Base-by-base conservation (phyloP, 2,888 invertebrate genomes). In the Orthosia gracilis region DNA sequence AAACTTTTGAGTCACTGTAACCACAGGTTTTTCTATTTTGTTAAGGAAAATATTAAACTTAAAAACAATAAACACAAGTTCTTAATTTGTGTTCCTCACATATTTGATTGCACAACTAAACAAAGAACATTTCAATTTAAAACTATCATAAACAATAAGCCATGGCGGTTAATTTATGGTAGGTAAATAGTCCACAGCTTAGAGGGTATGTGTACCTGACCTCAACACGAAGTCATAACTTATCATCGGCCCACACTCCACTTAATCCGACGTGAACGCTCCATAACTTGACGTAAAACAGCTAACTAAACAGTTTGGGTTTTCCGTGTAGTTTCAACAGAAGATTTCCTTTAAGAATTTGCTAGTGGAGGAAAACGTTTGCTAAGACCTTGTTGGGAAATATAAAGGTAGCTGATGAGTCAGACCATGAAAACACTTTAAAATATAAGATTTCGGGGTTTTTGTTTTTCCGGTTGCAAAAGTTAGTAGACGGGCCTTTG, bases 181-280 rank as follows among this genome's bases (percentile, higher is more conserved):
- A 74, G 82, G 59, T 67, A 79, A 83, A 68, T 83, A 79, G 71
- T 62, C n/a, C 65, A 69, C 52, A 40, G 40, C 58, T 17, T 55
- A 68, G 57, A 71, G 47, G 75, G 67, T 75, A 83, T 55, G n/a
- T 31, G 58, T 70, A 67, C 61, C 50, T 76, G 80, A 81, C 69
- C 76, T 68, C 63, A 70, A 79, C 69, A 61, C 54, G 23, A 47
- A 57, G 57, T 68, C 45, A 49, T 71, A 76, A 65, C 75, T 78
- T 78, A 76, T 78, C 82, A 80, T 75, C 82, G 58, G 21, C 85
- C 86, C 85, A 85, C 85, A 80, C 67, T 55, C 18, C 58, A 69
- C 71, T 82, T 74, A 72, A 80, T 82, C 75, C 52, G 73, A 73
- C 70, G 50, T 76, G 71, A 76, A 70, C 82, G 61, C 72, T 68